A percentile compares a stretch with the other conserved stretches of the same genome.
These are phyloP conservation scores for Netelia melanura DNA, from an alignment of 2,888 invertebrate genomes.

Conservation along the genomic window DNA sequence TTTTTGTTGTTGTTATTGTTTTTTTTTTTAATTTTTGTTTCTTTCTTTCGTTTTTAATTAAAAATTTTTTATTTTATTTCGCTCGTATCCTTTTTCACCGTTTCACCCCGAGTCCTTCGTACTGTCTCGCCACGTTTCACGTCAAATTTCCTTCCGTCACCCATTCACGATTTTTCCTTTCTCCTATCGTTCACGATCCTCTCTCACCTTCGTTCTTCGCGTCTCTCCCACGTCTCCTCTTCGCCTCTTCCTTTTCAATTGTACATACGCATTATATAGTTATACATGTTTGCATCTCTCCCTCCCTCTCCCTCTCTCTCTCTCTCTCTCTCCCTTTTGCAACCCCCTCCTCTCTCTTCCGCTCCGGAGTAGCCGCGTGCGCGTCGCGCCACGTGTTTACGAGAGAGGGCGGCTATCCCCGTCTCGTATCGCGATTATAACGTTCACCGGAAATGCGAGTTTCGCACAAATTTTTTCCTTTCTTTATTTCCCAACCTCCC, in stretches of 20 bases:
- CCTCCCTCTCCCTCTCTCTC: conserved; percentile 58
- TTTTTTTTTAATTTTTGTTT: background rate
- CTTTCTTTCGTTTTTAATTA: background rate
- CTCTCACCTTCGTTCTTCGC: conserved; percentile 54
- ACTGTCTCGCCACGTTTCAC: conserved; percentile 30
- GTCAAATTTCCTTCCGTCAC: conserved; percentile 24
- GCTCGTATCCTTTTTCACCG: conserved; percentile 40
- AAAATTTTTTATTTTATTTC: background rate
- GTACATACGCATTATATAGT: conserved; percentile 31
- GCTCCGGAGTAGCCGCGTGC: conserved; percentile 74
- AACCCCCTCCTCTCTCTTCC: conserved; percentile 64
- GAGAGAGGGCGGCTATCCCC: conserved; percentile 57
- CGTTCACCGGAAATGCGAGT: conserved; percentile 1
- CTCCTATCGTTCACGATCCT: conserved; percentile 65
- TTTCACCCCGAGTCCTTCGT: conserved; percentile 17
- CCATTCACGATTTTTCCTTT: conserved; percentile 64
- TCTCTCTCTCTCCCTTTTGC: conserved; percentile 65
- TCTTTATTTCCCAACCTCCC: conserved; percentile 16
- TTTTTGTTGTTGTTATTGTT: conserved; percentile 1
- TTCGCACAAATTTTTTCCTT: background rate
- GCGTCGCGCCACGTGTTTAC: conserved; percentile 80
- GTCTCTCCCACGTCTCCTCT: conserved; percentile 41
- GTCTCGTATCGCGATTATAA: conserved; percentile 24
- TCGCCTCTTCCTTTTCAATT: conserved; percentile 59
- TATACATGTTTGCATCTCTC: conserved; percentile 64